Percentiles rank a stretch among this genome's conserved stretches.
Evolutionary conservation across 1,140 invertebrate species (phyloP).

Genomic region (Grapholita molesta): DNA sequence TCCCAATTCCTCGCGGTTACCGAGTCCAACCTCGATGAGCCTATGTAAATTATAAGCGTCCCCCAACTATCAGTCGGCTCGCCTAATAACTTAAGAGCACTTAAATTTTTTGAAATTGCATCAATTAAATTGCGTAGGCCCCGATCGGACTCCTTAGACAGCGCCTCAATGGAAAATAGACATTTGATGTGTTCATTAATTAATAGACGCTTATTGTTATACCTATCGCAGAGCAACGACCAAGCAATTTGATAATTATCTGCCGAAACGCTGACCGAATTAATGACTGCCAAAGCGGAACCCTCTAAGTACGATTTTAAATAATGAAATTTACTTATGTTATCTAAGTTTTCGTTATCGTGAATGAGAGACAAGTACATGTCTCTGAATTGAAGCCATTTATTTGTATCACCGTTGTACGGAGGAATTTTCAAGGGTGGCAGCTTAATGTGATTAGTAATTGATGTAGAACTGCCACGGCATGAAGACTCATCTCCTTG

Average conservation of each 20-base stretch:
- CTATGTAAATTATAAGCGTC: conserved; percentile 11
- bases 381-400: conserved; percentile 12
- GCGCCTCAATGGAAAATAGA: conserved; percentile 6
- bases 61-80: conserved; percentile 10
- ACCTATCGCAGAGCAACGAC: conserved; percentile 13
- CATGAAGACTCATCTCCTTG: neutral
- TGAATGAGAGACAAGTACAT: conserved; percentile 3
- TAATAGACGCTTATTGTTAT: conserved; percentile 14
- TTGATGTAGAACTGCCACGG: neutral
- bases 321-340: conserved; percentile 15
- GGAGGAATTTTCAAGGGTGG: conserved; percentile 6
- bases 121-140: conserved; percentile 9
- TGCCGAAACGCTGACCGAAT: neutral
- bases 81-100: neutral
- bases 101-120: conserved; percentile 15
- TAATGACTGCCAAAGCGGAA: conserved; percentile 7
- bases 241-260: conserved; percentile 9
- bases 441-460: neutral
- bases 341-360: neutral
- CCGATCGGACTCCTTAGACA: neutral
- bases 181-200: conserved; percentile 11
- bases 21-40: conserved; percentile 1
- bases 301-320: conserved; percentile 15
- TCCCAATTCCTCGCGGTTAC: conserved; percentile 13
- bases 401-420: neutral